Conservation (phyloP, 2,797 vertebrate genomes). For the Anniella stebbinsi region DNA sequence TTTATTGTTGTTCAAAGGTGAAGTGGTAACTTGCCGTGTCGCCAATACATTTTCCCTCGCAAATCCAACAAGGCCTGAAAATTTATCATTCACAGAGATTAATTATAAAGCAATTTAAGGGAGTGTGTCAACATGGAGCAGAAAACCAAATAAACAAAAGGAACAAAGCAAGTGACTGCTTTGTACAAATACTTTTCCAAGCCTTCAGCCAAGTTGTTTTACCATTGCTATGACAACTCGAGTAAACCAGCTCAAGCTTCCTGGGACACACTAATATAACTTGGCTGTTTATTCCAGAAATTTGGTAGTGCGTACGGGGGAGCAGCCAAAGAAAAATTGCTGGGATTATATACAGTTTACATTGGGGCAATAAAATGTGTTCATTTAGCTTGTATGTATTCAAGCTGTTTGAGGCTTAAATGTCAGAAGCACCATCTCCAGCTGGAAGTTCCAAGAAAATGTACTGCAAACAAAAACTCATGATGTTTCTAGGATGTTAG, state of each 20-base stretch:
- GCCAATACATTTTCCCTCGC: not conserved
- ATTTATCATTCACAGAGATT: slow-evolving; percentile 18
- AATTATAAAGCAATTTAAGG: slow-evolving; percentile 19
- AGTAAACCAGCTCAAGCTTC: not conserved
- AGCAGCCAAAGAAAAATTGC: not conserved
- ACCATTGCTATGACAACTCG: not conserved
- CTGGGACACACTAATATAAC: not conserved
- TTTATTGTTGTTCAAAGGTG: not conserved
- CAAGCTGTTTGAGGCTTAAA: not conserved
- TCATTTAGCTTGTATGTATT: slow-evolving; percentile 25
- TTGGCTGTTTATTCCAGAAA: slow-evolving; percentile 37
- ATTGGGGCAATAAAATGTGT: slow-evolving; percentile 24
- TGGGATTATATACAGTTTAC: not conserved
- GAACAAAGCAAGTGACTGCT: not conserved
- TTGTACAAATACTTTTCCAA: slow-evolving; percentile 10
- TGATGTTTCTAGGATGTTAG: not conserved
- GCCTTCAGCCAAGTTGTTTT: not conserved
- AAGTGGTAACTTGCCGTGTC: not conserved
- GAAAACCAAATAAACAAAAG: slow-evolving; percentile 32
- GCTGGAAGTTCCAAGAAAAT: slow-evolving; percentile 2
- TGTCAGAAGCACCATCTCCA: slow-evolving; percentile 23
- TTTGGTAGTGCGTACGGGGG: not conserved
- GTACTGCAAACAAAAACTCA: not conserved
- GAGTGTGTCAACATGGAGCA: not conserved
- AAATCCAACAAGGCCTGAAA: slow-evolving; percentile 19